phyloP scores from a whole-genome alignment of 35 echinoderm and acorn worm genomes.

The Hemicentrotus pulcherrimus region DNA sequence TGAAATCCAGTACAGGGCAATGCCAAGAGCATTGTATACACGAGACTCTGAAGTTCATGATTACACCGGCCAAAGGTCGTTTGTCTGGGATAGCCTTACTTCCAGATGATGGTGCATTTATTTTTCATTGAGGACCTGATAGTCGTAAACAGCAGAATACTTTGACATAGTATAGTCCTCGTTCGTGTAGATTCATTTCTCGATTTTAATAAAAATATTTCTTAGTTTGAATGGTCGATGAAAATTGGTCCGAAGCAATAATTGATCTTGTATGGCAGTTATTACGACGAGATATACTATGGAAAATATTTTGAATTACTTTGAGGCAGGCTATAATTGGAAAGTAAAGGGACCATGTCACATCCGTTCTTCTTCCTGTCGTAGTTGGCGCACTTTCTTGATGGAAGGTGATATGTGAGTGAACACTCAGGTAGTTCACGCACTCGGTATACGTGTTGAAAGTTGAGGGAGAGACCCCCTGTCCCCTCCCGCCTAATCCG shows the following conservation, averaged over 20 bases:
- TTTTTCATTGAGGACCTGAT: background rate
- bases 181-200: too few species aligned
- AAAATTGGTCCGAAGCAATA: too few species aligned
- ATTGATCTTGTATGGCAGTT: too few species aligned
- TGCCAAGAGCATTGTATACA: background rate
- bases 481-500: background rate
- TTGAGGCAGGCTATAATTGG: background rate
- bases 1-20: background rate
- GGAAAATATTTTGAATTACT: background rate
- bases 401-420: background rate
- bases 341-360: background rate
- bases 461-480: background rate
- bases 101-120: background rate
- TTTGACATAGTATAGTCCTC: too few species aligned
- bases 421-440: too few species aligned
- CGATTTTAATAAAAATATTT: too few species aligned
- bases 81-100: background rate
- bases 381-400: background rate
- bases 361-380: background rate
- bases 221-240: too few species aligned
- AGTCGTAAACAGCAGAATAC: too few species aligned
- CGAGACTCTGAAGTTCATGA: background rate
- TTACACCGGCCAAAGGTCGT: background rate
- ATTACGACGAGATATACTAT: background rate
- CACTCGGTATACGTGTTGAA: too few species aligned